These are phyloP conservation scores for Meganola albula DNA, from an alignment of 2,888 invertebrate species.

Conservation along the genomic window DNA sequence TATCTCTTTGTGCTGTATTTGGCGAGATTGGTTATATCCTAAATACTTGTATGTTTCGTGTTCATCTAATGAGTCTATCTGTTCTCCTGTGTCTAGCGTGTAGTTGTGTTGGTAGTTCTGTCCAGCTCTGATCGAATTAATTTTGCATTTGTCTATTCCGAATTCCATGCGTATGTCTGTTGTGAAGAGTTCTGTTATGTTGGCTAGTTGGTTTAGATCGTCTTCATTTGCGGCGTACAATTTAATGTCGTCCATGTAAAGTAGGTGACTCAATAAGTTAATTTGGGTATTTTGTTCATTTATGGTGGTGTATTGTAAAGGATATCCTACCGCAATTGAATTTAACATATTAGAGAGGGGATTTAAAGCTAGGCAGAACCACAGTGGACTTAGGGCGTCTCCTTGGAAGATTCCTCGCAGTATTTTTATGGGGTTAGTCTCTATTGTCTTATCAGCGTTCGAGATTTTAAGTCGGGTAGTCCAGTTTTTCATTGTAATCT, in stretches of 20 bases:
- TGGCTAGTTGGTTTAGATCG: constrained; percentile 4
- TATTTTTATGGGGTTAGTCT: constrained; percentile 14
- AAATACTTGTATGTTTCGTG: background rate
- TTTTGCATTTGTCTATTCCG: constrained; percentile 9
- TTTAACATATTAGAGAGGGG: constrained; percentile 3
- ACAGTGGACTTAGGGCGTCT: constrained; percentile 14
- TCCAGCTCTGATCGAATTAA: background rate
- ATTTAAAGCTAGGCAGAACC: constrained; percentile 5
- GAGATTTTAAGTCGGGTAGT: too few species aligned
- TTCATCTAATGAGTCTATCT: background rate
- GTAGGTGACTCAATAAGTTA: too few species aligned
- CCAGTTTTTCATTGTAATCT: constrained; percentile 11
- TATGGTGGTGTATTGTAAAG: too few species aligned
- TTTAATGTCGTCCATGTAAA: constrained; percentile 6
- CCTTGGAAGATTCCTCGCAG: constrained; percentile 21
- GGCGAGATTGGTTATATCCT: background rate
- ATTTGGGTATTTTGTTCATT: background rate
- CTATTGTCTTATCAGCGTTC: too few species aligned
- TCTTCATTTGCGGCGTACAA: background rate
- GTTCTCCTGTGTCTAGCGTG: background rate
- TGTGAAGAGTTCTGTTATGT: constrained; percentile 9
- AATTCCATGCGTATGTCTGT: constrained; percentile 6
- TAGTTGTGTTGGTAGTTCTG: background rate
- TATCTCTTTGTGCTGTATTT: background rate
- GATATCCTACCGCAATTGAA: background rate